phyloP scores from a whole-genome alignment of 2,797 vertebrate genomes.

The Pelodytes ibericus region DNA sequence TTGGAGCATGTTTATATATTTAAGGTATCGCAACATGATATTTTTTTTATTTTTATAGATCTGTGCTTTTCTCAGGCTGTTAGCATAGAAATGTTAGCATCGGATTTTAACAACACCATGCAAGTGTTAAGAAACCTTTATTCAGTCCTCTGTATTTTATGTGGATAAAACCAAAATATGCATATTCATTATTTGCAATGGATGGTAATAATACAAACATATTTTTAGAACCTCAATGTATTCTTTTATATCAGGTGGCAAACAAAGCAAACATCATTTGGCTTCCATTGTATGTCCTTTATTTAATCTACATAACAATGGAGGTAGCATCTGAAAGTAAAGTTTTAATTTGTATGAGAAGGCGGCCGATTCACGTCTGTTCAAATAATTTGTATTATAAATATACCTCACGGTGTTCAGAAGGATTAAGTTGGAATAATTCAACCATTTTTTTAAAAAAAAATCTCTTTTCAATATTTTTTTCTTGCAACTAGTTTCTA shows the following conservation, averaged over 20 bases:
- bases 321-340: constrained; percentile 73
- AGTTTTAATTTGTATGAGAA: constrained; percentile 73
- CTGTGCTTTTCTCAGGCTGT: background rate
- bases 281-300: constrained; percentile 35
- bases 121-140: background rate
- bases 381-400: constrained; percentile 69
- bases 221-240: constrained; percentile 55
- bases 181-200: constrained; percentile 41
- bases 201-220: constrained; percentile 51
- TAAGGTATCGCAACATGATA: constrained; percentile 64
- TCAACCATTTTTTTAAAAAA: constrained; percentile 72
- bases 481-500: constrained; percentile 62
- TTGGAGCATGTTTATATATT: constrained; percentile 60
- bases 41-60: constrained; percentile 58
- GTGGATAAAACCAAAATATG: background rate
- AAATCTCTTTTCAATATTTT: constrained; percentile 72
- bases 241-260: constrained; percentile 38
- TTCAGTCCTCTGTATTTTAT: constrained; percentile 18
- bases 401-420: constrained; percentile 70
- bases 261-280: constrained; percentile 47
- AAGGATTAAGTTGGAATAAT: constrained; percentile 74
- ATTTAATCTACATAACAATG: constrained; percentile 69
- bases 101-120: constrained; percentile 8
- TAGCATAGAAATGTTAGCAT: background rate
- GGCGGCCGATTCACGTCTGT: constrained; percentile 68